Evolutionary conservation across 2,797 vertebrate species (phyloP).

Genomic region (Cossypha dichroa): DNA sequence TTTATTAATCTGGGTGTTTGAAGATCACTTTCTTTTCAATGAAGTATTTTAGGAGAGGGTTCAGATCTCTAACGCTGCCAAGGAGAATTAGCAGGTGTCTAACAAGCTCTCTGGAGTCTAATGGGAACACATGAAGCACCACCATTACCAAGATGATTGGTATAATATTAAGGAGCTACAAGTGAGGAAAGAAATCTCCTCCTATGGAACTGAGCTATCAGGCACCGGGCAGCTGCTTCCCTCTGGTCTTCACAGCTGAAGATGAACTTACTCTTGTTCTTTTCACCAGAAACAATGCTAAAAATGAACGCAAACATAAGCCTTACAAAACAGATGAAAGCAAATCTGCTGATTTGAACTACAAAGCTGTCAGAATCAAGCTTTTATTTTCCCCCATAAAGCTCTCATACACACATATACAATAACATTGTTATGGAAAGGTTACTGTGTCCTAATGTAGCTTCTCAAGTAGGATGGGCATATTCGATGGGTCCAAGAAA

Average conservation of each 20-base stretch:
- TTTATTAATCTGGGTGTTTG: slow-evolving; percentile 10
- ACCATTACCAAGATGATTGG: background rate
- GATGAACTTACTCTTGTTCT: background rate
- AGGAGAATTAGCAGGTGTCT: slow-evolving; percentile 31
- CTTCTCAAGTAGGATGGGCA: background rate
- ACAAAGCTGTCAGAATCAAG: background rate
- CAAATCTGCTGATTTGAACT: background rate
- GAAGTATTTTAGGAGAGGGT: slow-evolving; percentile 31
- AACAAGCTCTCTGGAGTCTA: slow-evolving; percentile 8
- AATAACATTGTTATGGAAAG: background rate
- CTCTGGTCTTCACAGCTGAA: background rate
- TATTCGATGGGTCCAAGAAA: background rate
- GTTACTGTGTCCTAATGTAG: background rate
- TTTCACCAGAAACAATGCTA: background rate
- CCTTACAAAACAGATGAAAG: background rate
- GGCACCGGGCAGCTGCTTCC: background rate
- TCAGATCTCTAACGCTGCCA: slow-evolving; percentile 30
- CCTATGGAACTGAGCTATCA: background rate
- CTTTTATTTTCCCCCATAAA: background rate
- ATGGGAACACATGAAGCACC: slow-evolving; percentile 11
- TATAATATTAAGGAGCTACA: background rate
- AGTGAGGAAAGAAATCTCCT: background rate
- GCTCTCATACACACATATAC: background rate
- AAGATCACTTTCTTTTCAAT: slow-evolving; percentile 7
- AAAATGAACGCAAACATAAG: background rate